Conservation (phyloP, 1,140 invertebrate genomes). For the Oncopeltus fasciatus region DNA sequence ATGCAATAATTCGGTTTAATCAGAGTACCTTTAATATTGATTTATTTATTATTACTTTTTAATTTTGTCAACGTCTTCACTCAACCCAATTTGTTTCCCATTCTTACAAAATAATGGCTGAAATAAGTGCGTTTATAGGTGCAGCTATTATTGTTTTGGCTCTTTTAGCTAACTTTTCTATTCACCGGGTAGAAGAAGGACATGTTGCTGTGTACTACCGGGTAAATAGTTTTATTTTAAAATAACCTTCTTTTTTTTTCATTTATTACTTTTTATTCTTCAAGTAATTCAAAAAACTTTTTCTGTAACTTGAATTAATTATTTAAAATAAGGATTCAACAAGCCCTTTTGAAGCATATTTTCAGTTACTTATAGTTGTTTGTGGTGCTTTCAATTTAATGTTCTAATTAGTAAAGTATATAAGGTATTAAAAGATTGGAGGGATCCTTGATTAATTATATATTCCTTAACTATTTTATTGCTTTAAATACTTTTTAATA, state of each 20-base stretch:
- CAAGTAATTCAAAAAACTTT: neutral
- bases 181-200: constrained; percentile 76
- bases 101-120: constrained; percentile 9
- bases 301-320: too few species aligned
- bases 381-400: too few species aligned
- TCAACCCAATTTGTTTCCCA: neutral
- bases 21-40: too few species aligned
- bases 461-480: too few species aligned
- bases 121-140: constrained; percentile 14
- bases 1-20: too few species aligned
- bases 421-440: too few species aligned
- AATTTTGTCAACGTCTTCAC: neutral
- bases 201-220: constrained; percentile 82
- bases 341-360: too few species aligned
- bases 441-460: too few species aligned
- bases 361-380: too few species aligned
- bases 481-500: too few species aligned
- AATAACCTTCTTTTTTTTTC: neutral
- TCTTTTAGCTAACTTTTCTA: constrained; percentile 37
- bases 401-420: too few species aligned
- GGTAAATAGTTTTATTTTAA: constrained; percentile 33
- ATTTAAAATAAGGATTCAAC: too few species aligned
- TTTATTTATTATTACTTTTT: neutral
- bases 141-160: constrained; percentile 14
- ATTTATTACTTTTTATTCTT: neutral